Percentiles rank a stretch among this genome's conserved stretches.
These are phyloP conservation scores for Burhinus bistriatus DNA, from an alignment of 2,113 vertebrate genomes.

Conservation along the genomic window DNA sequence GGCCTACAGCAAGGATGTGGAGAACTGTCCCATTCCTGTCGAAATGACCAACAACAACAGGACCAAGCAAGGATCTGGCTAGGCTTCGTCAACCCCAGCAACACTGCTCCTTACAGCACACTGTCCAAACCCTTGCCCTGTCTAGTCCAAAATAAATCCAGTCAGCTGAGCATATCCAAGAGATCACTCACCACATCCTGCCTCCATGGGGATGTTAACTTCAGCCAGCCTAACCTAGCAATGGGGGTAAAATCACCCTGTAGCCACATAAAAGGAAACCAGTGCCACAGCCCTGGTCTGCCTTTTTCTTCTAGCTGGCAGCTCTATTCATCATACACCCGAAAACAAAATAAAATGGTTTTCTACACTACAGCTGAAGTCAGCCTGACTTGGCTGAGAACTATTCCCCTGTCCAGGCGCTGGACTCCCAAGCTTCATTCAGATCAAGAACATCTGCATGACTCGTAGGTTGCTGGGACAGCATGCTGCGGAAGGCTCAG, in stretches of 20 bases:
- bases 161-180: background rate
- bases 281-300: rapidly evolving
- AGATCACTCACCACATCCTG: background rate
- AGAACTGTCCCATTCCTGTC: background rate
- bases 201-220: rapidly evolving
- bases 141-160: background rate
- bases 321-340: background rate
- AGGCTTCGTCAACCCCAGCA: background rate
- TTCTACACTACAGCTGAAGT: background rate
- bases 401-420: background rate
- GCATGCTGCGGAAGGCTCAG: background rate
- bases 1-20: background rate
- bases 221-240: background rate
- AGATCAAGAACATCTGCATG: rapidly evolving
- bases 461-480: background rate
- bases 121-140: background rate
- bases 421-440: background rate
- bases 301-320: background rate
- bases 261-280: background rate
- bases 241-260: rapidly evolving
- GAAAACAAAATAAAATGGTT: background rate
- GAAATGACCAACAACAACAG: background rate
- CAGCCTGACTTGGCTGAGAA: background rate
- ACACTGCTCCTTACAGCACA: background rate
- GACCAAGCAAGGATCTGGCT: background rate